phyloP scores from a whole-genome alignment of 2,888 invertebrate species.

The Ornithoptera alexandrae region DNA sequence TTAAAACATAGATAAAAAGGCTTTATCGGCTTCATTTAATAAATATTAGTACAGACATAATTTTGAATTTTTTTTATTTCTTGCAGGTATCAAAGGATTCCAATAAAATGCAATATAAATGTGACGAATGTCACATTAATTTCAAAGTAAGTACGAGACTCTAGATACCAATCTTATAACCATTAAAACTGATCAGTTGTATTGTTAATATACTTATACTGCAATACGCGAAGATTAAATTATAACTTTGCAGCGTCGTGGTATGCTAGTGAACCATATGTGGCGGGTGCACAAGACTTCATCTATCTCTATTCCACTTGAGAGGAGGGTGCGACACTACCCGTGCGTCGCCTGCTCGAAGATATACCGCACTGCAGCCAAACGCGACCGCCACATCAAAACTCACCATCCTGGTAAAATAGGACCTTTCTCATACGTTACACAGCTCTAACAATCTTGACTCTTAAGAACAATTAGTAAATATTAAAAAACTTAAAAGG shows the following conservation, averaged over 20 bases:
- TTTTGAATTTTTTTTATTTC: neutral
- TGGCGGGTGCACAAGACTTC: constrained; percentile 87
- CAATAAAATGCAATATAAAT: constrained; percentile 41
- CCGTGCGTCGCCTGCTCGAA: constrained; percentile 92
- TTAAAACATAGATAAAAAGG: too few species aligned
- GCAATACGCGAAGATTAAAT: too few species aligned
- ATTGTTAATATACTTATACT: too few species aligned
- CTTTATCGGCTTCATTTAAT: neutral
- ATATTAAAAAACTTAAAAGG: too few species aligned
- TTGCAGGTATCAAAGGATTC: constrained; percentile 33
- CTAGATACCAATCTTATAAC: neutral
- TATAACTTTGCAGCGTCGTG: constrained; percentile 82
- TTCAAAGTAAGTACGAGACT: constrained; percentile 71
- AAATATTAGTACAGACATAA: neutral
- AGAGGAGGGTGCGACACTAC: constrained; percentile 87
- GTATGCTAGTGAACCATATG: constrained; percentile 92
- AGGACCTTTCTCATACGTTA: constrained; percentile 1
- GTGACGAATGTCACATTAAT: constrained; percentile 48
- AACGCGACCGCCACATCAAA: constrained; percentile 89
- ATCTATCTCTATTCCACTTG: constrained; percentile 84
- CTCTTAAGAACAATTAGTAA: neutral
- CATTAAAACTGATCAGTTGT: neutral
- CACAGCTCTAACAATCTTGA: too few species aligned
- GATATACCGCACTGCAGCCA: constrained; percentile 91
- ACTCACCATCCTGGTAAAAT: constrained; percentile 88